Evolutionary conservation across 2,797 vertebrate genomes (phyloP).

Genomic region (Syncerus caffer): DNA sequence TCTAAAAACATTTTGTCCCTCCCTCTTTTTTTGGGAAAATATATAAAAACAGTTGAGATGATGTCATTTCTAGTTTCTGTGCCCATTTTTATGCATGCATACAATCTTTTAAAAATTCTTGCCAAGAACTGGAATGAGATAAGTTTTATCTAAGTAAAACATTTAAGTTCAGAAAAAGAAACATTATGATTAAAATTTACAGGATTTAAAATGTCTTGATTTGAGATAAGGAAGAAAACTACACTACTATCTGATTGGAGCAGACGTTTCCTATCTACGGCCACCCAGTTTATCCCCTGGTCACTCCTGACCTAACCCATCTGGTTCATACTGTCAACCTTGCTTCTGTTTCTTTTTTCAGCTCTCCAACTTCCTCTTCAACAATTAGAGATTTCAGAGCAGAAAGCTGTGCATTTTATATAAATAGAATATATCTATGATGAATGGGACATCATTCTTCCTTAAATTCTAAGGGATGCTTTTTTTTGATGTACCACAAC

Average conservation of each 20-base stretch:
- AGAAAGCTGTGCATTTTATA: background rate
- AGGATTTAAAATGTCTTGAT: background rate
- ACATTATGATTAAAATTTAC: background rate
- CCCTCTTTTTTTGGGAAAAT: background rate
- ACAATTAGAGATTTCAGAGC: background rate
- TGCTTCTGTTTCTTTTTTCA: background rate
- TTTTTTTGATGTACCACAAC: background rate
- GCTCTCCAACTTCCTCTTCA: background rate
- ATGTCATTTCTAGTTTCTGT: constrained; percentile 32
- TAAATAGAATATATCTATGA: background rate
- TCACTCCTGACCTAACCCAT: background rate
- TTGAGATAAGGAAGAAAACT: background rate
- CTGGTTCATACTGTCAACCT: background rate
- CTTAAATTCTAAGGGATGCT: background rate
- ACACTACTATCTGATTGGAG: background rate
- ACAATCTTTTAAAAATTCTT: background rate
- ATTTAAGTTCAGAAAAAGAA: constrained; percentile 50
- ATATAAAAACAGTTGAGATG: constrained; percentile 22
- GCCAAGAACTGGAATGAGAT: background rate
- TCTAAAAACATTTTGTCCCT: background rate
- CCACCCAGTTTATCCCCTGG: background rate
- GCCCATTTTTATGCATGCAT: background rate
- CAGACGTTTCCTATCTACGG: background rate
- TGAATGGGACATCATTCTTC: background rate
- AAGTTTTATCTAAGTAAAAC: constrained; percentile 32